Evolutionary conservation across 2,888 invertebrate genomes (phyloP).

Genomic region (Drosophila vallismaia): DNA sequence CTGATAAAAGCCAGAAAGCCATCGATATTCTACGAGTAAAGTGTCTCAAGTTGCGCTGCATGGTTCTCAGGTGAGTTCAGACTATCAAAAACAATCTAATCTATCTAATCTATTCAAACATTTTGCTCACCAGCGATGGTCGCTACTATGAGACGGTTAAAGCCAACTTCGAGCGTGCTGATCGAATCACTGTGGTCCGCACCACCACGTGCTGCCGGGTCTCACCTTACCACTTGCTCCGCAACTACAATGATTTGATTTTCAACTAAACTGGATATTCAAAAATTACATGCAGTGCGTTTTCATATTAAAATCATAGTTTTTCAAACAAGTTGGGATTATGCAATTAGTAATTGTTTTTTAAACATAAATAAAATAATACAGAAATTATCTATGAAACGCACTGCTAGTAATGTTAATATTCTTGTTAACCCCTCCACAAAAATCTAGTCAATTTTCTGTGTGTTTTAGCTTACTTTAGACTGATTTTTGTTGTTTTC

Average conservation of each 20-base stretch:
- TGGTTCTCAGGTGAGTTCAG: conserved; percentile 92
- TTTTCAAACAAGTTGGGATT: no score
- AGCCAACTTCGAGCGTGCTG: conserved; percentile 99
- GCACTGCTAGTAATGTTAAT: not conserved
- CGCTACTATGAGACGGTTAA: conserved; percentile 99
- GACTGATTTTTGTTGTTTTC: conserved; percentile 50
- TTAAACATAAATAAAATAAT: no score
- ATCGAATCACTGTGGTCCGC: conserved; percentile 97
- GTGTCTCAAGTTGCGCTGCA: conserved; percentile 95
- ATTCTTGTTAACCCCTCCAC: not conserved
- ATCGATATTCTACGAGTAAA: conserved; percentile 98
- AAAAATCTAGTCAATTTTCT: conserved; percentile 38
- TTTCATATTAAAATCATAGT: not conserved
- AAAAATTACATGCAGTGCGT: not conserved
- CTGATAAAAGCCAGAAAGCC: conserved; percentile 99
- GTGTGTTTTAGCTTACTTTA: conserved; percentile 44
- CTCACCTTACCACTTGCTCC: conserved; percentile 95
- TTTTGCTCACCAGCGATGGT: conserved; percentile 89
- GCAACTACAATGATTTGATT: conserved; percentile 96
- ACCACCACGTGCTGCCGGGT: conserved; percentile 98
- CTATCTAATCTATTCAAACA: no score
- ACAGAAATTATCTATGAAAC: not conserved
- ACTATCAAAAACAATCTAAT: no score
- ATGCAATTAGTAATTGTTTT: not conserved
- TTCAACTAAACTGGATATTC: conserved; percentile 89